These are phyloP conservation scores for Belgica antarctica DNA, from an alignment of 2,888 invertebrate species.

Conservation along the genomic window DNA sequence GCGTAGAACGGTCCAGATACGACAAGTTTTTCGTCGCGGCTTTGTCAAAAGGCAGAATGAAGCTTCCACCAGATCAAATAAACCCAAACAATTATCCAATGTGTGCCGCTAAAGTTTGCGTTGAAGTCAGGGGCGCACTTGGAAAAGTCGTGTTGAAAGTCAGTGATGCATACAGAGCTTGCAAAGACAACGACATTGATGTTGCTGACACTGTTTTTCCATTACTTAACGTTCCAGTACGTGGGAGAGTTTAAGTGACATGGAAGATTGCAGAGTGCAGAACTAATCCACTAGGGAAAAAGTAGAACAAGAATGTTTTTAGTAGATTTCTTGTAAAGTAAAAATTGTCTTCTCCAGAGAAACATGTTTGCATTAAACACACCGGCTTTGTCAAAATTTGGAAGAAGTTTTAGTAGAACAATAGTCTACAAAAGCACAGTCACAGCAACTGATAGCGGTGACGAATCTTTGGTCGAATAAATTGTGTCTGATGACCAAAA, in stretches of 20 bases:
- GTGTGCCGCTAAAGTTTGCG: conserved; percentile 5
- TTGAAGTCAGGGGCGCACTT: conserved; percentile 1
- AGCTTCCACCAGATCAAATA: not conserved
- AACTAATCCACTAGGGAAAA: not conserved
- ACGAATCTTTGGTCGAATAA: too few species aligned
- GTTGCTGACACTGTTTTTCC: conserved; percentile 18
- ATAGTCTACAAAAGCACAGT: too few species aligned
- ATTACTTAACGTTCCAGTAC: not conserved
- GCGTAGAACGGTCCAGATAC: not conserved
- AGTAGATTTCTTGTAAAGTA: too few species aligned
- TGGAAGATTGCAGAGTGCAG: conserved; percentile 25
- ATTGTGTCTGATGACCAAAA: too few species aligned
- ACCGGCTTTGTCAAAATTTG: too few species aligned
- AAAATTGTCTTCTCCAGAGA: too few species aligned
- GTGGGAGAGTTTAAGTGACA: conserved; percentile 11
- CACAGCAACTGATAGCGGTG: too few species aligned
- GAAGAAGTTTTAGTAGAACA: too few species aligned
- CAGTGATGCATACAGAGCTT: conserved; percentile 25
- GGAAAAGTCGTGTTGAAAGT: conserved; percentile 17
- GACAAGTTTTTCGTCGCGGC: conserved; percentile 14
- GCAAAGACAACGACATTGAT: conserved; percentile 18
- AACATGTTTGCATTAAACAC: too few species aligned
- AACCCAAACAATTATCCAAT: conserved; percentile 31
- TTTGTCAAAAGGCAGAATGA: conserved; percentile 1
- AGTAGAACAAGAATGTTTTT: too few species aligned